Evolutionary conservation across 2,888 invertebrate species (phyloP).

Genomic region (Deroplatys truncata): DNA sequence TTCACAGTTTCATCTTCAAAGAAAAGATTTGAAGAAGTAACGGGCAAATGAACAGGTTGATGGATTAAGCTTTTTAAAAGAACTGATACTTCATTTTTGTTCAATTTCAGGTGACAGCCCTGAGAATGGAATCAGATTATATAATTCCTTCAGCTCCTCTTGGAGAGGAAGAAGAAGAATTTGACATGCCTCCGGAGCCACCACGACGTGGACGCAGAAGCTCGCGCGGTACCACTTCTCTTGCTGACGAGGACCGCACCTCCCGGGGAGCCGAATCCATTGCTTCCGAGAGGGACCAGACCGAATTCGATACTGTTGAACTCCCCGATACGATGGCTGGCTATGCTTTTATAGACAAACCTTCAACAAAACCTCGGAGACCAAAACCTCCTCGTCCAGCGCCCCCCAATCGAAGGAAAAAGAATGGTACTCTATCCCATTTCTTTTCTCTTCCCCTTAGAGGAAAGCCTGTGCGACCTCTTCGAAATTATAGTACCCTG

Average conservation of each 20-base stretch:
- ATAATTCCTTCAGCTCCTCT: constrained; percentile 34
- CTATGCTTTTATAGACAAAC: constrained; percentile 73
- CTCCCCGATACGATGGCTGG: constrained; percentile 48
- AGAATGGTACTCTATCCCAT: constrained; percentile 45
- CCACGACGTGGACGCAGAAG: constrained; percentile 34
- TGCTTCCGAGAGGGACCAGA: constrained; percentile 46
- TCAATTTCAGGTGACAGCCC: constrained; percentile 17
- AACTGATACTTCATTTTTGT: background rate
- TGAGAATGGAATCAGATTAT: constrained; percentile 29
- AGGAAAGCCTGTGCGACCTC: constrained; percentile 54
- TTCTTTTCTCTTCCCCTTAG: constrained; percentile 65
- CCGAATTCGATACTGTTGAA: constrained; percentile 37
- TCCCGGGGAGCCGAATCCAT: constrained; percentile 68
- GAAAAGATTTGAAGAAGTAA: too few species aligned
- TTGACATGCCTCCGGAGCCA: constrained; percentile 35
- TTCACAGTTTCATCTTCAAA: too few species aligned
- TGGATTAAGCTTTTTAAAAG: background rate
- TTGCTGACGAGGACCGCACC: constrained; percentile 53
- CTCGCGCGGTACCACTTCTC: constrained; percentile 51
- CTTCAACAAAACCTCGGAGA: constrained; percentile 38
- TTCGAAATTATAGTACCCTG: constrained; percentile 57
- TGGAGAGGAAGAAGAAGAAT: constrained; percentile 33
- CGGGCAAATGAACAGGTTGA: background rate
- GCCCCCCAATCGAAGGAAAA: constrained; percentile 55
- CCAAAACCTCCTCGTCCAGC: constrained; percentile 56